Base-by-base conservation (phyloP, 2,888 invertebrate species). In the Xanthostigma xanthostigma region DNA sequence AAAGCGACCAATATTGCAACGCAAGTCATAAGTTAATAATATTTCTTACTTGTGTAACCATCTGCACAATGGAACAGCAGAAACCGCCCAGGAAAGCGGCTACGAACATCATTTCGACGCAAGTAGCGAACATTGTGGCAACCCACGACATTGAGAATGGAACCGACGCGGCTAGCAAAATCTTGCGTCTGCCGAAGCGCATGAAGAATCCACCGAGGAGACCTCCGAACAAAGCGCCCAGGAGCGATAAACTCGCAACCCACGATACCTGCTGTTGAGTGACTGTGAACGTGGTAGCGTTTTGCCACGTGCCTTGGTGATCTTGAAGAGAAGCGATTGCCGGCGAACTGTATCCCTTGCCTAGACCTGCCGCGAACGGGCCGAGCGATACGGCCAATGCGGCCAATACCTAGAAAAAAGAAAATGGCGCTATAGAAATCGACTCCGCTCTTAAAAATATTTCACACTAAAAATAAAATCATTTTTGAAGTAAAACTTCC, bases 31-130 rank as follows among this genome's bases (percentile, higher is more conserved):
- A 4, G 17, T 34, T 34, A 33, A 34, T 8, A 41, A 14, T 44
- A 9, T 35, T 34, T 49, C 57, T 54, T 57, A 85, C 81, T 76
- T 75, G 87, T 51, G 82, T 82, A 36, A 83, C 74, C 68, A 88
- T 81, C 12, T 83, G 81, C 36, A 84, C 75, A 58, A 88, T 78
- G 11, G 84, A 83, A 57, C 82, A 81, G 65, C 85, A 86, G 60
- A 85, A 79, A 1, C 92, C 93, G 41, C 87, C 89, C 50, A 89
- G 66, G 62, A 91, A 85, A 48, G 92, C 84, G 0, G 90, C 88
- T 57, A 82, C 73, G 66, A 85, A 87, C 75, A 92, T 83, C 68
- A 85, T 76, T 59, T 82, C 75, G 9, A 88, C 83, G 41, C 81
- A 80, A 38, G 79, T 81, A 11, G 88, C 84, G 51, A 84, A 75